A percentile compares a stretch with the other conserved stretches of the same genome.
Evolutionary conservation across 1,140 invertebrate species (phyloP).

Genomic region (Drosophila neocordata): DNA sequence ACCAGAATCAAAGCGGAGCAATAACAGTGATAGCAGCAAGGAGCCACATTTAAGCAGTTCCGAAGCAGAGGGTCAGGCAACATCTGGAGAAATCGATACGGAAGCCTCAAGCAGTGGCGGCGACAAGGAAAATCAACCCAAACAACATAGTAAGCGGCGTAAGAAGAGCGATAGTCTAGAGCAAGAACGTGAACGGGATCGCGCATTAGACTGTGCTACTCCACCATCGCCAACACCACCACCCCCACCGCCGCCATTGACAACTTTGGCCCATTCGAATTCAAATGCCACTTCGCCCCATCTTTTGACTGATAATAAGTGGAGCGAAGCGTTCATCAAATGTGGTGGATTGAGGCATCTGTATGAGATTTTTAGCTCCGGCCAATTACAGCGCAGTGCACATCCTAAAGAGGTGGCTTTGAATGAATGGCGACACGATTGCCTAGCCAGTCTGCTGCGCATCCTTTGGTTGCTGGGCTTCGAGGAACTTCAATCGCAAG

Average conservation of each 20-base stretch:
- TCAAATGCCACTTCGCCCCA: conserved; percentile 16
- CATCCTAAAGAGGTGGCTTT: conserved; percentile 85
- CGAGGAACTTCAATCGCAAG: conserved; percentile 84
- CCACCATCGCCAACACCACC: conserved; percentile 49
- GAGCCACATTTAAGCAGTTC: conserved; percentile 20
- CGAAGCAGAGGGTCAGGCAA: conserved; percentile 44
- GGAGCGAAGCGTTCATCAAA: conserved; percentile 92
- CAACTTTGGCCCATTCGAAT: conserved; percentile 2
- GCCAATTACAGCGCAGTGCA: conserved; percentile 86
- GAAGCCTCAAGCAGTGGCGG: conserved; percentile 58
- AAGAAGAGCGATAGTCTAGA: conserved; percentile 62
- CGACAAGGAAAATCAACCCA: conserved; percentile 72
- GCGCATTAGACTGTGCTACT: conserved; percentile 50
- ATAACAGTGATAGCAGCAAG: conserved; percentile 46
- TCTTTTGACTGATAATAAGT: conserved; percentile 80
- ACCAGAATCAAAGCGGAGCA: conserved; percentile 47
- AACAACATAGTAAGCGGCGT: conserved; percentile 67
- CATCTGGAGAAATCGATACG: conserved; percentile 45
- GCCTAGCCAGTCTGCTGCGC: conserved; percentile 91
- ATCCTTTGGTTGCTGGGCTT: conserved; percentile 92
- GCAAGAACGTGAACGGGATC: conserved; percentile 48
- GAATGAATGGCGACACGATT: conserved; percentile 97
- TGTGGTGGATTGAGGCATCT: conserved; percentile 93
- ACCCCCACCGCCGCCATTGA: conserved; percentile 20
- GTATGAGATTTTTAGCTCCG: conserved; percentile 96